Evolutionary conservation across 2,113 vertebrate genomes (phyloP).

Genomic region (Otis tarda): DNA sequence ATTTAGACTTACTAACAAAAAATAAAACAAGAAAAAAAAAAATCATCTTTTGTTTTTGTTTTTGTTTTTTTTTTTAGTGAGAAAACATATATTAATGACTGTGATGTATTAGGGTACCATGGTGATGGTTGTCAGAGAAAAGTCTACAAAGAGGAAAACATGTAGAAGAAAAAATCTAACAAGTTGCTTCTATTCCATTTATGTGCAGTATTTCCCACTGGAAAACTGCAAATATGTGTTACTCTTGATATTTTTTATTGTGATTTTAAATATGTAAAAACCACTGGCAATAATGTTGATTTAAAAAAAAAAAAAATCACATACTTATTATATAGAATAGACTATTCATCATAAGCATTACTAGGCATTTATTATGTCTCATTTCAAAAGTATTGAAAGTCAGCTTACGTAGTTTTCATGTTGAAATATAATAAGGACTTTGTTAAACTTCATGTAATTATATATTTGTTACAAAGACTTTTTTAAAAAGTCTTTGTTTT

Average conservation of each 20-base stretch:
- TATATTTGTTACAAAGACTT: neutral
- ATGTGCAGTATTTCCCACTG: neutral
- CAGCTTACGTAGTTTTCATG: neutral
- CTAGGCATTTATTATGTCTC: neutral
- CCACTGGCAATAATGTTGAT: neutral
- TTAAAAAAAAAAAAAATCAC: neutral
- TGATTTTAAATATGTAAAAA: neutral
- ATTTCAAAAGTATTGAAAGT: neutral
- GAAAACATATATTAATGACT: neutral
- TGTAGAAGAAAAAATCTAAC: neutral
- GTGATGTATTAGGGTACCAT: neutral
- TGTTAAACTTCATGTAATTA: neutral
- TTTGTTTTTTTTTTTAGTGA: neutral
- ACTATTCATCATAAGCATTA: neutral
- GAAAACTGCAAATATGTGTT: neutral
- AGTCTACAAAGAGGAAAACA: neutral
- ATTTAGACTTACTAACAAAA: neutral
- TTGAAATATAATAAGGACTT: neutral
- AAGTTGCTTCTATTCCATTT: neutral
- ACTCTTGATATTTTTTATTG: neutral
- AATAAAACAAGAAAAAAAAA: neutral
- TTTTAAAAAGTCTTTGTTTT: neutral
- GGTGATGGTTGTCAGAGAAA: neutral
- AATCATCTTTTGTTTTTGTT: too few relatives aligned
- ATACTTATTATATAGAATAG: neutral